Evolutionary conservation across 2,113 vertebrate genomes (phyloP).

Genomic region (Lontra canadensis): DNA sequence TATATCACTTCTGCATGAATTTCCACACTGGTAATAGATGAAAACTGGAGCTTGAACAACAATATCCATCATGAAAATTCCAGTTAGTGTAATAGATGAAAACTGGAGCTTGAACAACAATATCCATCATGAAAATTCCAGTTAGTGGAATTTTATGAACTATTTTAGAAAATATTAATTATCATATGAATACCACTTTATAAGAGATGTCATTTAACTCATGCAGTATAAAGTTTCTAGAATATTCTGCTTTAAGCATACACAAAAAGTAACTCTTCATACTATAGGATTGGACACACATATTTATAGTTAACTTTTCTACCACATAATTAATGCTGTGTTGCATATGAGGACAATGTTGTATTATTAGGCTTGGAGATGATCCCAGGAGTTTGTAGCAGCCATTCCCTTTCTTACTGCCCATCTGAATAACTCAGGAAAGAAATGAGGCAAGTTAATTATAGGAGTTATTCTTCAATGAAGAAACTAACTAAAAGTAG

Average conservation of each 20-base stretch:
- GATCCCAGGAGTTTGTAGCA: background rate
- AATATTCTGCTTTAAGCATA: background rate
- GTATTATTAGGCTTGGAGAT: background rate
- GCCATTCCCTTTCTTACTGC: background rate
- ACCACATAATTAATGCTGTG: background rate
- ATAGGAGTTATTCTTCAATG: conserved; percentile 38
- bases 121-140: conserved; percentile 5
- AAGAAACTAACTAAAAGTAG: conserved; percentile 27
- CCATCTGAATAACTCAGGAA: background rate
- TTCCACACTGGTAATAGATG: background rate
- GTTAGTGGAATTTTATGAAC: conserved; percentile 19
- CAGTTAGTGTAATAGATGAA: background rate
- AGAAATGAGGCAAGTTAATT: conserved; percentile 35
- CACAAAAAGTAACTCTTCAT: background rate
- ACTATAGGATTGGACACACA: background rate
- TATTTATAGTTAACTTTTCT: conserved; percentile 12
- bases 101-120: background rate
- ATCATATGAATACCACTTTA: background rate
- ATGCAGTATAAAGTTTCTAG: conserved; percentile 23
- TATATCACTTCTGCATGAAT: background rate
- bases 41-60: background rate
- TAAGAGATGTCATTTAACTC: background rate
- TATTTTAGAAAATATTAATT: conserved; percentile 40
- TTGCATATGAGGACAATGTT: background rate
- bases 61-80: conserved; percentile 10